Evolutionary conservation across 2,113 vertebrate species (phyloP).

Genomic region (Thomomys bottae): DNA sequence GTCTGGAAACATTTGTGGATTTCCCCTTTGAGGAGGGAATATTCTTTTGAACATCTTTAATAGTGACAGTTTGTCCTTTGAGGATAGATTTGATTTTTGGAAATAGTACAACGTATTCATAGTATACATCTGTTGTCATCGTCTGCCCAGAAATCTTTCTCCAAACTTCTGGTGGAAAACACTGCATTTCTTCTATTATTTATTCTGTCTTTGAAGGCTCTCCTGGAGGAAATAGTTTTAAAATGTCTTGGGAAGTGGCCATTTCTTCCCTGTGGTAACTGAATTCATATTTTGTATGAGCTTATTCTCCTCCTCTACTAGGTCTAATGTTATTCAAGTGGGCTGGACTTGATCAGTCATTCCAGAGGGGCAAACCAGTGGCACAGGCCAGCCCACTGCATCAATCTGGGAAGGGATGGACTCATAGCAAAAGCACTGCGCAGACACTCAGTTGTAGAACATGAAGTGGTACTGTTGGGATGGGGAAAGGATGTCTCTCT

Average conservation of each 20-base stretch:
- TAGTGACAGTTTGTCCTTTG: constrained; percentile 57
- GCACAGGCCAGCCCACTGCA: not conserved
- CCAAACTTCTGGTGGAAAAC: not conserved
- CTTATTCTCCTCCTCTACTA: not conserved
- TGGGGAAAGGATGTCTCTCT: not conserved
- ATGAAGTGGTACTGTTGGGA: not conserved
- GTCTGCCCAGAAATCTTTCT: constrained; percentile 44
- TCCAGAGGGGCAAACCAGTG: not conserved
- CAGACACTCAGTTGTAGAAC: not conserved
- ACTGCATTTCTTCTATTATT: constrained; percentile 40
- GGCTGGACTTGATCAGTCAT: not conserved
- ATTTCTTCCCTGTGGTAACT: not conserved
- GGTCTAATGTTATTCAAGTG: not conserved
- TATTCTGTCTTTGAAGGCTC: constrained; percentile 31
- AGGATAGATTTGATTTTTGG: constrained; percentile 54
- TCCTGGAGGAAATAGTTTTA: constrained; percentile 27
- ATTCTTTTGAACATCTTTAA: constrained; percentile 61
- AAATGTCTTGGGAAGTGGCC: constrained; percentile 25
- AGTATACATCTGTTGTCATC: constrained; percentile 56
- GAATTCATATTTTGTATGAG: not conserved
- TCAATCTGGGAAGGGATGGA: not conserved
- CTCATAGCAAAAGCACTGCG: not conserved
- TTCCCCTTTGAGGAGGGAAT: constrained; percentile 24
- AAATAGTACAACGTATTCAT: constrained; percentile 51
- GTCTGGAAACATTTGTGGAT: constrained; percentile 62